These are phyloP conservation scores for Hypena proboscidalis DNA, from an alignment of 2,888 invertebrate species.

Conservation along the genomic window DNA sequence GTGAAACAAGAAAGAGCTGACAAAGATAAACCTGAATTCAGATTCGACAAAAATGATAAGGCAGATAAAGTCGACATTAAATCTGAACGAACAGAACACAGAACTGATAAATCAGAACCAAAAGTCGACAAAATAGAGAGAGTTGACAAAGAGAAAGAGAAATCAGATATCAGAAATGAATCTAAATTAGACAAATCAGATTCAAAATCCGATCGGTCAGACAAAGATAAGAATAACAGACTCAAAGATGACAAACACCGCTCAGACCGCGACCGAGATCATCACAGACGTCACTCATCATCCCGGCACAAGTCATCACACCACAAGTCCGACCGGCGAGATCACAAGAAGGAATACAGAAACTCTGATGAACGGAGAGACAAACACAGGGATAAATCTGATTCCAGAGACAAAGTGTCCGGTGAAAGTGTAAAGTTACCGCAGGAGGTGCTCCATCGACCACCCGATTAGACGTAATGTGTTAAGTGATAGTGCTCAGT, in stretches of 20 bases:
- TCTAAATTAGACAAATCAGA: conserved; percentile 37
- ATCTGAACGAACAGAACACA: conserved; percentile 23
- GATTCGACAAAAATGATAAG: conserved; percentile 35
- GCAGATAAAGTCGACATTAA: conserved; percentile 1
- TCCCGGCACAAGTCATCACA: conserved; percentile 68
- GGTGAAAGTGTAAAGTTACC: conserved; percentile 59
- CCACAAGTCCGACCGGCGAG: conserved; percentile 58
- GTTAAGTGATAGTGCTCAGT: too few relatives aligned
- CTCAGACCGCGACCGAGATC: conserved; percentile 48
- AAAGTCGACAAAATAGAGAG: conserved; percentile 43
- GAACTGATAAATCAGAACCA: conserved; percentile 33
- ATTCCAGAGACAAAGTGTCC: conserved; percentile 39
- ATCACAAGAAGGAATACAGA: conserved; percentile 65
- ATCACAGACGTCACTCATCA: conserved; percentile 70
- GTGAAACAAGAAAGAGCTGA: conserved; percentile 39
- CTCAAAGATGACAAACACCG: conserved; percentile 55
- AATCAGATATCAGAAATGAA: conserved; percentile 31
- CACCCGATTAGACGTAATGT: conserved; percentile 77
- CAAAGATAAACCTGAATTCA: conserved; percentile 44
- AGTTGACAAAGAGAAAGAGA: conserved; percentile 31
- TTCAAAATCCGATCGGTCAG: conserved; percentile 43
- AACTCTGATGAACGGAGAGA: conserved; percentile 59
- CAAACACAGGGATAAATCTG: conserved; percentile 50
- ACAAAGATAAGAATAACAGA: conserved; percentile 52
- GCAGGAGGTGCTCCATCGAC: conserved; percentile 60